Evolutionary conservation across 2,888 invertebrate genomes (phyloP), one percentile per base, ranked within the genome.

Genomic region (Chloroclysta siterata): DNA sequence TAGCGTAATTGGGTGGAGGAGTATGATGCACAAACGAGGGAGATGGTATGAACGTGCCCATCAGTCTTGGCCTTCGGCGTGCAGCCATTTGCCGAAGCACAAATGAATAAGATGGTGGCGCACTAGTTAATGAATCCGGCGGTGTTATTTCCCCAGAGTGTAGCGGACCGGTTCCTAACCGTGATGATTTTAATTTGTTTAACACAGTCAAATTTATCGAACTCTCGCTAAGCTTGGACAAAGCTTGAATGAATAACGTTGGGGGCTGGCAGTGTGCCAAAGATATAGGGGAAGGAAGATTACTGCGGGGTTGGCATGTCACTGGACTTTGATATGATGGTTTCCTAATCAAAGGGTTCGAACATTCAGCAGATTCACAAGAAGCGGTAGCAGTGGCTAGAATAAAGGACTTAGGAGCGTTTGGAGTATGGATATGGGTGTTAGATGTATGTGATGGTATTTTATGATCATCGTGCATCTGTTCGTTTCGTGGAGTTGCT

Each of bases 91-190:
- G 91, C 22, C 90, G 76, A 56, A 91, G 77, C 6, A 93, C 92
- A 68, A 89, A 93, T 0, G 92, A 89, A 73, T 92, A 93, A 0
- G 91, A 90, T 0, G 92, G 92, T 3, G 92, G 92, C 7, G 92
- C 92, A 64, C 83, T 90, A 0, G 79, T 72, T n/a, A 91, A 74
- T 0, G 92, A 92, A 67, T 85, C 82, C 3, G 92, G 92, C 6
- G 92, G 82, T 0, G 85, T 78, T 36, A 86, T 56, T 46, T 88
- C 87, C 13, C 77, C 74, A 15, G 78, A 73, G 47, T 71, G 70
- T 8, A 68, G 60, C 5, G 61, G 63, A 53, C 69, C 46, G 10
- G 61, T 60, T 54, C 59, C 66, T 52, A 72, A 63, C 33, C 60
- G 28, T 0, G 63, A 46, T 8, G 66, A 33, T 64, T 65, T 75